Percentiles rank a stretch among this genome's conserved stretches.
phyloP scores from a whole-genome alignment of 2,888 invertebrate genomes.

The Drosophila kambysellisi region DNA sequence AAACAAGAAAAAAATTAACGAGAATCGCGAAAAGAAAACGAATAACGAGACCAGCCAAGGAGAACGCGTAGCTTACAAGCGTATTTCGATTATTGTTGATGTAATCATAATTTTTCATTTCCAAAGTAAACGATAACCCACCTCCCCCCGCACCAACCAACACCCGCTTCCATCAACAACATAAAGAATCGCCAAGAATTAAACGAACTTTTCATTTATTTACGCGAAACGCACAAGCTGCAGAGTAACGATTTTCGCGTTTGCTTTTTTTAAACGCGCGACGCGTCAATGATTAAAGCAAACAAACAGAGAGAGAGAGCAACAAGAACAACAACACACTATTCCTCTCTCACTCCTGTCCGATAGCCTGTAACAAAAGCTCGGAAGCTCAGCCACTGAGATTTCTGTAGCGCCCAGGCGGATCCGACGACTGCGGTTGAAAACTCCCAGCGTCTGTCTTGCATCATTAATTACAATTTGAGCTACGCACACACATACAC shows the following conservation, averaged over 20 bases:
- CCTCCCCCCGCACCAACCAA: not conserved
- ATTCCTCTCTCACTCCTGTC: not conserved
- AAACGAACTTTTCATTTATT: conserved; percentile 79
- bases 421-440: conserved; percentile 50
- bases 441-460: conserved; percentile 61
- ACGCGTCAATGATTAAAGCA: conserved; percentile 75
- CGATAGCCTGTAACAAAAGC: conserved; percentile 29
- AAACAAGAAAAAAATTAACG: conserved; percentile 1
- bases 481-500: conserved; percentile 53
- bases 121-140: conserved; percentile 76
- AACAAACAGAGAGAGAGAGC: conserved; percentile 50
- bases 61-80: conserved; percentile 73
- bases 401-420: conserved; percentile 39
- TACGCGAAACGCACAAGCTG: conserved; percentile 66
- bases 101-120: conserved; percentile 81
- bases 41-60: conserved; percentile 22
- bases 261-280: conserved; percentile 63
- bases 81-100: conserved; percentile 81
- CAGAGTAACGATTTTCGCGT: conserved; percentile 34
- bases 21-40: conserved; percentile 22
- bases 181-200: conserved; percentile 73
- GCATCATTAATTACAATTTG: conserved; percentile 80
- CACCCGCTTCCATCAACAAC: conserved; percentile 15
- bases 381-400: conserved; percentile 45
- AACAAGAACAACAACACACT: conserved; percentile 17